These are phyloP conservation scores for Alectura lathami DNA, from an alignment of 2,113 vertebrate species.

Conservation along the genomic window DNA sequence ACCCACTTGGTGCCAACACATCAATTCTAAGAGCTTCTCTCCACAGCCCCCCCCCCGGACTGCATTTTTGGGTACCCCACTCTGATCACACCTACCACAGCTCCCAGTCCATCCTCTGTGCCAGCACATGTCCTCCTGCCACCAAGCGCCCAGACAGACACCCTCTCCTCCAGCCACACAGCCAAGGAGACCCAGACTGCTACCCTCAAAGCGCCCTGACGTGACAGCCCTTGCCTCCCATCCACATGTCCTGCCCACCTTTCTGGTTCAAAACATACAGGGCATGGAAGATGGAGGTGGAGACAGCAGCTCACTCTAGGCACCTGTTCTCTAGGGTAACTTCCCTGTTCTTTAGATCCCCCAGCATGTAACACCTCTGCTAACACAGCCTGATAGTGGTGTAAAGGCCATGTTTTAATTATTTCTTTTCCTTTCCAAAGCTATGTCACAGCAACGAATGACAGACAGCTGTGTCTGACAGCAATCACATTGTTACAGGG, in stretches of 20 bases:
- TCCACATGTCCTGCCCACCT: not conserved
- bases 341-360: not conserved
- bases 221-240: not conserved
- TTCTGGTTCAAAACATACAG: not conserved
- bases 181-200: not conserved
- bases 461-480: too few species aligned
- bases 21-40: not conserved
- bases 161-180: not conserved
- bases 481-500: accelerated
- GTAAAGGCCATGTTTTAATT: not conserved
- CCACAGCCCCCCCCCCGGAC: accelerated
- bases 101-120: not conserved
- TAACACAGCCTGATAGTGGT: not conserved
- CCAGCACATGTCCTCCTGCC: accelerated
- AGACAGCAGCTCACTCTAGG: not conserved
- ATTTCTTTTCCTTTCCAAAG: not conserved
- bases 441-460: not conserved
- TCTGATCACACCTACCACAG: too few species aligned
- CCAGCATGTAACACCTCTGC: not conserved
- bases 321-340: not conserved
- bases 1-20: not conserved
- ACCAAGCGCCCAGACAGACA: not conserved
- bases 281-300: not conserved
- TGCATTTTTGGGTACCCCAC: not conserved
- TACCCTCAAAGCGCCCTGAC: not conserved